Base-by-base conservation (phyloP, 1,140 invertebrate genomes). In the Lordiphosa stackelbergi region DNA sequence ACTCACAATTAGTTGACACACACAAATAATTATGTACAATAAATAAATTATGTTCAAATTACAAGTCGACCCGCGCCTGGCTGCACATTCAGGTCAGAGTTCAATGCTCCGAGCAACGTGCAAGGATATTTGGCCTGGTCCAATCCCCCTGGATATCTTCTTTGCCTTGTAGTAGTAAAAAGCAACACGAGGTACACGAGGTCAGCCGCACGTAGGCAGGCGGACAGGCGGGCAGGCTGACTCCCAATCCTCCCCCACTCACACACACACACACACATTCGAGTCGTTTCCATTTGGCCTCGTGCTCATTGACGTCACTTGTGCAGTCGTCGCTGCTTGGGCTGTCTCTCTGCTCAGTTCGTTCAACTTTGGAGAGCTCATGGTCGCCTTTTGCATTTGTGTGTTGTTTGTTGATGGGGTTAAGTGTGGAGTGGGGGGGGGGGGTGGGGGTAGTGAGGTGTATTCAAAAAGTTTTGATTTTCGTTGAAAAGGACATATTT, bases 231-330 rank as follows among this genome's bases (percentile, higher is more conserved):
- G 41, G 36, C 36, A 51, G 31, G 41, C 55, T 40, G 19, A 40
- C 35, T 7, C 31, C 42, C 57, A 61, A 49, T 61, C 57, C 56
- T 38, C 56, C 51, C 65, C 38, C 45, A 69, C 51, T 40, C 37
- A 28, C 31, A 12, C 5, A 10, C 22, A 12, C 5, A 10, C 22
- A 40, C 22, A 37, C 48, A 6, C n/a, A 40, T 10, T 41, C 31
- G 58, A 46, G 34, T 53, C 37, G 38, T 66, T 64, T 56, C 69
- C 60, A 45, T 63, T 72, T 81, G 75, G 77, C 77, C 77, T 83
- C 77, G 77, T 60, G 77, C 77, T 73, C 66, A 83, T 83, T 83
- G 77, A 83, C 77, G 77, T 83, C 77, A 83, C 64, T 83, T 69
- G 42, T 81, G 77, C 77, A 81, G 77, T 81, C 54, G 65, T 36